Evolutionary conservation across 2,888 invertebrate genomes (phyloP), one percentile per base, ranked within the genome.

Genomic region (Exocentrus adspersus): DNA sequence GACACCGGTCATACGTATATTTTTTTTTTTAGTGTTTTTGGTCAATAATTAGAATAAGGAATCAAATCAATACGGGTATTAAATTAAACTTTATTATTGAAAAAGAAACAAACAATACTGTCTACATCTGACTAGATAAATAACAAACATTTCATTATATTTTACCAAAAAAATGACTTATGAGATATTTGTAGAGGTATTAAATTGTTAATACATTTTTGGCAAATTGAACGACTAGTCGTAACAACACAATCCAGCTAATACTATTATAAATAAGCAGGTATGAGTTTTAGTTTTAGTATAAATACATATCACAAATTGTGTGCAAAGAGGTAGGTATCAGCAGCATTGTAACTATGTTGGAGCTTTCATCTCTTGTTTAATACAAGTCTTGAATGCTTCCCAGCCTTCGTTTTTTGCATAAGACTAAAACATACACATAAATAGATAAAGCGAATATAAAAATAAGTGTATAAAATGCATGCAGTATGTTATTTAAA

Each of bases 361-460:
- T 19, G 54, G 43, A 0, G 90, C 86, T 82, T 91, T 92, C 92
- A 97, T 94, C 84, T 97, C 96, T 80, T 94, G 93, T 77, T 93
- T 93, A 50, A 97, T 88, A 80, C 97, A 97, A 14, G 88, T 86
- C 80, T 94, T 95, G 85, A 96, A 97, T 4, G 94, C 92, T 71
- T 95, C 94, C 95, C 95, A 96, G 21, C 94, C 94, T 84, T 95
- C 94, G 75, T 90, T 92, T 82, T 93, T 92, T 32, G 92, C 89
- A 76, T 90, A 92, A 0, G 94, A 92, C 95, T 48, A 21, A 46
- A 60, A 24, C 7, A 24, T 5, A 24, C 3, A 24, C 3, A 24
- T 7, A 24, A 24, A 7, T 24, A 3, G 3, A 24, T 24, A 24
- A 24, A 3, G 3, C 7, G 7, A n/a, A 24, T 24, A 24, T 5